Percentiles rank a stretch among this genome's conserved stretches.
Evolutionary conservation across 2,797 vertebrate genomes (phyloP).

Genomic region (Orestias chungarensis): DNA sequence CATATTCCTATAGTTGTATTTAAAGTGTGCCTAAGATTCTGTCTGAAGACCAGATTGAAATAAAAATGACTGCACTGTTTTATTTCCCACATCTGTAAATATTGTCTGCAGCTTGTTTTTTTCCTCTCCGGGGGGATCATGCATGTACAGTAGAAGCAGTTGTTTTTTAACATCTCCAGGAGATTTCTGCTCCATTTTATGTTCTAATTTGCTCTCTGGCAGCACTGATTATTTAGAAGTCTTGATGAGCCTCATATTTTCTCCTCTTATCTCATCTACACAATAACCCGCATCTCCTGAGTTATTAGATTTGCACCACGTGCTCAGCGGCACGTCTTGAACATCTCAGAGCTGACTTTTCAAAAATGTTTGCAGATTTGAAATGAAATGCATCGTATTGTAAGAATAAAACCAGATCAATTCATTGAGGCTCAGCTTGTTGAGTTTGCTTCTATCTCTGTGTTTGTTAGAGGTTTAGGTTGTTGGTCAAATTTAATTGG

Average conservation of each 20-base stretch:
- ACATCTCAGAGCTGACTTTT: not conserved
- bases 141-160: not conserved
- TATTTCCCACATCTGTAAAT: not conserved
- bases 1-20: not conserved
- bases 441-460: not conserved
- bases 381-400: not conserved
- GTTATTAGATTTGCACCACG: not conserved
- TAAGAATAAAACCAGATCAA: not conserved
- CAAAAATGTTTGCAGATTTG: not conserved
- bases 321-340: not conserved
- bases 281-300: not conserved
- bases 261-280: not conserved
- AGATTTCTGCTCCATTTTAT: not conserved
- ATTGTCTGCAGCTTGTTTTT: not conserved
- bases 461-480: too few species aligned
- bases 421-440: not conserved
- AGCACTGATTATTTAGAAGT: not conserved
- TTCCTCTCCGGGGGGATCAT: not conserved
- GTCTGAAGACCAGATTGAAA: too few species aligned
- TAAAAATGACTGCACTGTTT: too few species aligned
- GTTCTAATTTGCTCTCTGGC: not conserved
- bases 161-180: not conserved
- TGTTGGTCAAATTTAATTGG: too few species aligned
- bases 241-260: not conserved
- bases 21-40: not conserved